Evolutionary conservation across 2,888 invertebrate genomes (phyloP).

Genomic region (Caenorhabditis zanzibari): DNA sequence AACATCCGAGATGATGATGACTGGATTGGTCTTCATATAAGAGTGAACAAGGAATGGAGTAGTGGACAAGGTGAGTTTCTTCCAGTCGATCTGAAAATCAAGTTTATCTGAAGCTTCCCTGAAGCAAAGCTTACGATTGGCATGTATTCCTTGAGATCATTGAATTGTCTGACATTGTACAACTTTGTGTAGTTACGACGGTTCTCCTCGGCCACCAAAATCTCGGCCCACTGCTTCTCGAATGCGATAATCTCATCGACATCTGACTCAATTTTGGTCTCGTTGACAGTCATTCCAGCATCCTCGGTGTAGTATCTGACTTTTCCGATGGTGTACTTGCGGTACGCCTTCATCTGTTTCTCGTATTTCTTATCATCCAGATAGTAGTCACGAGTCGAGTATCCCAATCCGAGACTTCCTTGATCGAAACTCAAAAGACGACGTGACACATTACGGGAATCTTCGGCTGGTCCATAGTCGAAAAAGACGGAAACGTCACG

Average conservation of each 20-base stretch:
- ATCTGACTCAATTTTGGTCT: constrained; percentile 74
- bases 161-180: constrained; percentile 78
- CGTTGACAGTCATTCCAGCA: constrained; percentile 72
- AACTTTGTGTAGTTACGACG: constrained; percentile 76
- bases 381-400: constrained; percentile 82
- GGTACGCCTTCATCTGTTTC: constrained; percentile 82
- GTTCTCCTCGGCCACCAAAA: constrained; percentile 81
- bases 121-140: constrained; percentile 73
- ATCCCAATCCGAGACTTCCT: constrained; percentile 81
- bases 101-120: background rate
- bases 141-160: constrained; percentile 75
- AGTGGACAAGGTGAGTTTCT: constrained; percentile 78
- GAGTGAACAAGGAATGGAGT: constrained; percentile 81
- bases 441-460: constrained; percentile 76
- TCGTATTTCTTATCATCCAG: constrained; percentile 80
- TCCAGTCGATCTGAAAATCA: constrained; percentile 81
- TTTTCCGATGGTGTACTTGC: constrained; percentile 76
- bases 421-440: constrained; percentile 80
- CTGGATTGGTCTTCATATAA: constrained; percentile 82
- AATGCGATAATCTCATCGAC: constrained; percentile 80
- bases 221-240: constrained; percentile 79
- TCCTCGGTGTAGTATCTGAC: constrained; percentile 76
- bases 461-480: constrained; percentile 79
- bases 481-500: constrained; percentile 79
- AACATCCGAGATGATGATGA: constrained; percentile 71